These are phyloP conservation scores for Crypturellus undulatus DNA, from an alignment of 2,113 vertebrate species.

Conservation along the genomic window DNA sequence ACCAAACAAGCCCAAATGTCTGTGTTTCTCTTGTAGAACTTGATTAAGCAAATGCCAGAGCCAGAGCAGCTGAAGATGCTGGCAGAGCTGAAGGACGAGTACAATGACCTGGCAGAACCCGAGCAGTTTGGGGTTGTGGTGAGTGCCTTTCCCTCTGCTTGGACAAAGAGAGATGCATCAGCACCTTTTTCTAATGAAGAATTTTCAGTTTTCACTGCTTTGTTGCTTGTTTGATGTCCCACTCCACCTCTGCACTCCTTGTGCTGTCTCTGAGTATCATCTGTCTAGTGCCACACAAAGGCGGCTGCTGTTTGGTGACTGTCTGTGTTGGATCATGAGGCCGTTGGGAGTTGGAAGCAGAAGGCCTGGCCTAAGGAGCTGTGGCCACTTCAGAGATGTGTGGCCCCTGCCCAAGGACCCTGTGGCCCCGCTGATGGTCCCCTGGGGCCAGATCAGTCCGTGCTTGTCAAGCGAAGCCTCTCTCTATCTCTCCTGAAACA, in stretches of 20 bases:
- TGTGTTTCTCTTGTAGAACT: slow-evolving; percentile 75
- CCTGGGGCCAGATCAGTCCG: fast-evolving
- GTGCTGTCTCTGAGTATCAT: fast-evolving
- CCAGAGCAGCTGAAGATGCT: slow-evolving; percentile 80
- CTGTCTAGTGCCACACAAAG: fast-evolving
- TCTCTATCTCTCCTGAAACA: background rate
- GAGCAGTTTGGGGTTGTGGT: slow-evolving; percentile 91
- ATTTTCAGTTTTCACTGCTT: background rate
- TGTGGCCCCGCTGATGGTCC: background rate
- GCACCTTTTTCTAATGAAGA: background rate
- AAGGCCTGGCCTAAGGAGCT: fast-evolving
- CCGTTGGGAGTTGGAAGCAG: background rate
- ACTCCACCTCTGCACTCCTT: background rate
- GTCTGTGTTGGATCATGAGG: too few relatives aligned
- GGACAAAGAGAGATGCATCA: background rate
- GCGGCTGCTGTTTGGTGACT: background rate
- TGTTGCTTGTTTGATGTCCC: background rate
- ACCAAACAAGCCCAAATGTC: too few relatives aligned
- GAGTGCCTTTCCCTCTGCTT: slow-evolving; percentile 45
- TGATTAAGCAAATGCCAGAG: slow-evolving; percentile 86
- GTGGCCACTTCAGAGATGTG: fast-evolving
- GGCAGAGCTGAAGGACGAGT: slow-evolving; percentile 86
- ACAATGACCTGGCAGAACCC: slow-evolving; percentile 85
- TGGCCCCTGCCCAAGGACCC: background rate
- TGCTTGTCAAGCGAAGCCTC: background rate